Percentiles rank a stretch among this genome's conserved stretches.
phyloP scores from a whole-genome alignment of 2,888 invertebrate genomes.

The Ophion ventricosus region DNA sequence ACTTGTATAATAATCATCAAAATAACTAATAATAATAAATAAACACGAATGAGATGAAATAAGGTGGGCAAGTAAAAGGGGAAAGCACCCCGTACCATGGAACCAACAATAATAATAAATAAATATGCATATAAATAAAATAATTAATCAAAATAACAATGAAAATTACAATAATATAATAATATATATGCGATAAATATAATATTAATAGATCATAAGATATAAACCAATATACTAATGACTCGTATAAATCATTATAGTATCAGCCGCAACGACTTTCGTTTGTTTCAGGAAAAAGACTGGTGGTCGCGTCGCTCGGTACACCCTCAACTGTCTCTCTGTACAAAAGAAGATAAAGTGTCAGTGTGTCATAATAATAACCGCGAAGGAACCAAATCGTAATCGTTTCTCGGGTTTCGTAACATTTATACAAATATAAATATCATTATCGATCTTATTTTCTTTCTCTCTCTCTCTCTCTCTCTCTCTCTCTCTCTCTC shows the following conservation, averaged over 20 bases:
- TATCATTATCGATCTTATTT: neutral
- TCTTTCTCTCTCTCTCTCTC: neutral
- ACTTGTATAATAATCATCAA: too few relatives aligned
- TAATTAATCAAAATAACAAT: too few relatives aligned
- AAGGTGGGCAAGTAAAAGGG: too few relatives aligned
- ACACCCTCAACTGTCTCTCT: conserved; percentile 55
- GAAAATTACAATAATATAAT: neutral
- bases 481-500: neutral
- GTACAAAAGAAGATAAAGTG: conserved; percentile 51
- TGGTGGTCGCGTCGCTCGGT: conserved; percentile 58
- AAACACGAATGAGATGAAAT: too few relatives aligned
- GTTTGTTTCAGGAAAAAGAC: conserved; percentile 65
- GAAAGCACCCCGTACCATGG: too few relatives aligned
- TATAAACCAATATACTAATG: too few relatives aligned
- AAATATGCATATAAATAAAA: too few relatives aligned
- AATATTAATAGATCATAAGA: too few relatives aligned
- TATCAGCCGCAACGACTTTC: conserved; percentile 28
- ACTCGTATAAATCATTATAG: too few relatives aligned
- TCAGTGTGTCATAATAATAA: conserved; percentile 45
- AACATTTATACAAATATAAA: neutral
- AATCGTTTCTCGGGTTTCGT: conserved; percentile 32
- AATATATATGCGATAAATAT: neutral
- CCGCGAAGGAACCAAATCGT: conserved; percentile 14
- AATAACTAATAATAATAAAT: too few relatives aligned
- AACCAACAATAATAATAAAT: too few relatives aligned